phyloP scores from a whole-genome alignment of 2,113 vertebrate species.

The Zonotrichia leucophrys region DNA sequence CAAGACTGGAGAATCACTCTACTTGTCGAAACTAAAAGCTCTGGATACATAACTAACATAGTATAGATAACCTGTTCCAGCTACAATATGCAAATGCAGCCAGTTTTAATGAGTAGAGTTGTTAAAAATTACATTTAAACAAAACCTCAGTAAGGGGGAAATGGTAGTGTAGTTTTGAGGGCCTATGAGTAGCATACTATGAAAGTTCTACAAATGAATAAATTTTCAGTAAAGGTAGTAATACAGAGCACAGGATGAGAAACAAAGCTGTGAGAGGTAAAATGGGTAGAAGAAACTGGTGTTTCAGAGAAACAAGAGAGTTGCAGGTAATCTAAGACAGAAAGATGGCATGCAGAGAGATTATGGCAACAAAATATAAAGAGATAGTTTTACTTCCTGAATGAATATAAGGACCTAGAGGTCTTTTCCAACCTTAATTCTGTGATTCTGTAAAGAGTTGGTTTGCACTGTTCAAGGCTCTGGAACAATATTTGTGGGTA shows the following conservation, averaged over 20 bases:
- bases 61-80: neutral
- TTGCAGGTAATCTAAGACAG: neutral
- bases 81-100: neutral
- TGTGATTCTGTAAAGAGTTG: neutral
- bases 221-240: neutral
- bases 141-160: neutral
- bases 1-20: neutral
- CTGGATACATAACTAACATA: neutral
- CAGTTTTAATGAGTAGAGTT: neutral
- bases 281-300: neutral
- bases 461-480: neutral
- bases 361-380: neutral
- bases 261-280: fast-evolving
- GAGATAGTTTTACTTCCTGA: neutral
- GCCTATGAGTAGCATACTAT: neutral
- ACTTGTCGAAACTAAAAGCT: neutral
- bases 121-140: neutral
- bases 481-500: neutral
- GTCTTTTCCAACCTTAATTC: neutral
- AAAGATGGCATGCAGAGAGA: neutral
- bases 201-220: neutral
- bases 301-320: neutral
- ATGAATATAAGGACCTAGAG: neutral
- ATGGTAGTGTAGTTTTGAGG: neutral
- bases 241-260: neutral